Evolutionary conservation across 2,888 invertebrate species (phyloP), one percentile per base, ranked within the genome.

Genomic region (Tetragnatha montana): DNA sequence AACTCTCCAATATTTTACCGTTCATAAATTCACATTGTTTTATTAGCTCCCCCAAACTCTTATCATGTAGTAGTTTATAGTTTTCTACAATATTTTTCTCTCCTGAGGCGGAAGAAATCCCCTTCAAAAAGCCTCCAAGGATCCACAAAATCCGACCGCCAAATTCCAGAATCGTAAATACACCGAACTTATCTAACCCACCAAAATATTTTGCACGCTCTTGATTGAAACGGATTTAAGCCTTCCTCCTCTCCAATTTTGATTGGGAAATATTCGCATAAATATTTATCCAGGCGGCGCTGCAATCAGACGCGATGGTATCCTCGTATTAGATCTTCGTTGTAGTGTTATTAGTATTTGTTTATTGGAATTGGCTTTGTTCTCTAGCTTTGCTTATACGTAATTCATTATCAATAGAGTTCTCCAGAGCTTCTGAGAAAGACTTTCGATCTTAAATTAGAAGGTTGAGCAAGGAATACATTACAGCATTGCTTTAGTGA

Each of bases 61-160:
- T n/a, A 68, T 68, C 12, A 1, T 35, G n/a, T 2, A 68, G 68
- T 17, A 68, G 21, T 12, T 4, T 4, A 71, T 71, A n/a, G 8
- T 50, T 49, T 76, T 68, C 51, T 17, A 76, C 17, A 68, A n/a
- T n/a, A n/a, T n/a, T 68, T 68, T 68, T 80, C 69, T 12, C n/a
- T 68, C 21, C 17, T 79, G 35, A 4, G 35, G 35, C 35, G 35
- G 35, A 35, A 35, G 60, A 60, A 17, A 60, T 60, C 60, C 17
- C 60, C 12, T 17, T 10, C 8, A 60, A 60, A 60, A 60, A 60
- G 60, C 8, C 17, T 60, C 12, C 60, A 17, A 60, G 12, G 60
- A 10, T 60, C 60, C 60, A 35, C 60, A 60, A 60, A 60, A 60
- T 60, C 12, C 60, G 17, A 17, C 60, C 14, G 12, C 12, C 8